Conservation (phyloP, 64 coral and sea anemone species). For the Montipora cactus region DNA sequence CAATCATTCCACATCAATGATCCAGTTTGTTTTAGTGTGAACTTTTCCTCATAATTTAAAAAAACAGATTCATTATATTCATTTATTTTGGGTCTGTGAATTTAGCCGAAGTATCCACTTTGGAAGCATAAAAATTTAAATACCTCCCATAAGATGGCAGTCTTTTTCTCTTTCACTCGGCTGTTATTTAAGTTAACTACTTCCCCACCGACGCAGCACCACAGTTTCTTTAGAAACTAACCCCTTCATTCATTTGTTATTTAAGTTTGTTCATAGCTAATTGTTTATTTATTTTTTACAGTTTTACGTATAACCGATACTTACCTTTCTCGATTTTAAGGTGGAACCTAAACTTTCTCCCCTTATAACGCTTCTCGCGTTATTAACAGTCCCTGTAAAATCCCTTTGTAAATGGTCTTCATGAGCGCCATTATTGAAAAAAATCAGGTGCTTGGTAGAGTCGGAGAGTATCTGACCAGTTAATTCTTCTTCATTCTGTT, state of each 20-base stretch:
- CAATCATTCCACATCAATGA: background rate
- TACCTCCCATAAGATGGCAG: too few species aligned
- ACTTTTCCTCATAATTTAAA: background rate
- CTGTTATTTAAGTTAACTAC: too few species aligned
- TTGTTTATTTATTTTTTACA: too few species aligned
- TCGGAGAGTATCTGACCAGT: background rate
- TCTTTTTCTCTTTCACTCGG: too few species aligned
- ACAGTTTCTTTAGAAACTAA: too few species aligned
- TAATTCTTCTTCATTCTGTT: background rate
- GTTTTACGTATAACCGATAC: background rate
- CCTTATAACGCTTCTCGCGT: too few species aligned
- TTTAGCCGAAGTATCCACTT: too few species aligned
- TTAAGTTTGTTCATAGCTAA: too few species aligned
- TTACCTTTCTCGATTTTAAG: background rate
- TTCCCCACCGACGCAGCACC: too few species aligned
- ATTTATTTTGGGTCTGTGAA: too few species aligned
- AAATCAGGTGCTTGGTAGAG: background rate
- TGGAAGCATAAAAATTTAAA: too few species aligned
- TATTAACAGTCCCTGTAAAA: background rate
- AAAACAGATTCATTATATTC: background rate
- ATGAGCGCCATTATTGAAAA: background rate
- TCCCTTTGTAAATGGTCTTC: background rate
- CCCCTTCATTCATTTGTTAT: too few species aligned
- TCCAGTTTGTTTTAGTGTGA: background rate
- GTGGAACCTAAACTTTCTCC: background rate